These are phyloP conservation scores for Ondatra zibethicus DNA, from an alignment of 2,113 vertebrate genomes.

Conservation along the genomic window DNA sequence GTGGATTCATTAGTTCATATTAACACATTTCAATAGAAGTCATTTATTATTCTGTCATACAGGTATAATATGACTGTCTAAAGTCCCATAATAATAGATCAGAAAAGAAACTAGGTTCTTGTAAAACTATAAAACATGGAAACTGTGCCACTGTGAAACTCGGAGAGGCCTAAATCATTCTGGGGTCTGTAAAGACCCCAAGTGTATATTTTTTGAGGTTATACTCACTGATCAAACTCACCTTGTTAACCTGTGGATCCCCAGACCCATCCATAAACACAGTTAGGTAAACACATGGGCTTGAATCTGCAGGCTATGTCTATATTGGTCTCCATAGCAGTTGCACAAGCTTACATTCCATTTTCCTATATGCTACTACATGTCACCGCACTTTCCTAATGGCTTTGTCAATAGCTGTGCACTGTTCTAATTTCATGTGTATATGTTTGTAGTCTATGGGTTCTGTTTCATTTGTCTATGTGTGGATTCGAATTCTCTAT, in stretches of 20 bases:
- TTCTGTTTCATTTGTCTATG: background rate
- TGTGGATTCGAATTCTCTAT: conserved; percentile 4
- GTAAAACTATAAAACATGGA: background rate
- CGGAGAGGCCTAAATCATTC: background rate
- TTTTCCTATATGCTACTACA: background rate
- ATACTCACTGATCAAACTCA: background rate
- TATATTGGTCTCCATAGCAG: background rate
- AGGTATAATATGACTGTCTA: background rate
- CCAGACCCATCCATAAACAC: background rate
- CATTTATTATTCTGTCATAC: background rate
- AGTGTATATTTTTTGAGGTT: background rate
- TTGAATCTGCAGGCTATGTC: conserved; percentile 89
- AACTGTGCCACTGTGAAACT: background rate
- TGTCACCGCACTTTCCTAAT: background rate
- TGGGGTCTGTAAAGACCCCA: background rate
- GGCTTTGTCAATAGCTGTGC: background rate
- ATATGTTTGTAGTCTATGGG: background rate
- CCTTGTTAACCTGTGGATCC: background rate
- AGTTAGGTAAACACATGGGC: background rate
- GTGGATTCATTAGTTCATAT: background rate
- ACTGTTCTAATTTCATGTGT: background rate
- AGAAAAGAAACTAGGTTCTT: background rate
- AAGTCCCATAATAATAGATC: background rate
- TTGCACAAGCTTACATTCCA: background rate
- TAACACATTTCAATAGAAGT: background rate